Conservation (phyloP, 2,797 vertebrate genomes). For the Anas georgica region DNA sequence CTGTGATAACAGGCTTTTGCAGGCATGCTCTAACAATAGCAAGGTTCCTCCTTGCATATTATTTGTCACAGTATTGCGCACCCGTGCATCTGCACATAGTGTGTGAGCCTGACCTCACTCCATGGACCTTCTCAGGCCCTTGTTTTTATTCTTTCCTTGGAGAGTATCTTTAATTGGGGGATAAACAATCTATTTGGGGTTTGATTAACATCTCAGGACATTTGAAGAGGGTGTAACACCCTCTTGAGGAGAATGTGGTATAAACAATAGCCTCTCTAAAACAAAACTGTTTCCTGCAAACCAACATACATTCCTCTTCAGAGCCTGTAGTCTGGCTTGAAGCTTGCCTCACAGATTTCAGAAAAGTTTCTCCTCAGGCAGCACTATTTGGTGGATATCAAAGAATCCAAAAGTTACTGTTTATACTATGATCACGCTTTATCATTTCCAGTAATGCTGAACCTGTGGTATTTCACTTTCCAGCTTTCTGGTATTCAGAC, state of each 20-base stretch:
- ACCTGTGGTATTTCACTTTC: neutral
- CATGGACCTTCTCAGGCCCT: neutral
- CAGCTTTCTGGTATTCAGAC: neutral
- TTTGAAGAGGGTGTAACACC: neutral
- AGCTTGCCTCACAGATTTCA: neutral
- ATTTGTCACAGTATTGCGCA: neutral
- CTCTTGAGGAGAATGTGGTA: neutral
- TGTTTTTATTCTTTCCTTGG: neutral
- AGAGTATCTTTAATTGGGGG: neutral
- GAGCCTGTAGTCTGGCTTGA: neutral
- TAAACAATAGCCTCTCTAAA: neutral
- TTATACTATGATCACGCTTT: neutral
- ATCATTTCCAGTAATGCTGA: neutral
- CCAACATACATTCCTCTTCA: accelerated
- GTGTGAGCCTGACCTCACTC: neutral
- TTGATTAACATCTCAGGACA: accelerated
- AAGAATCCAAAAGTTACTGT: neutral
- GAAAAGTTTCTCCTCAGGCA: neutral
- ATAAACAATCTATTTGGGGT: neutral
- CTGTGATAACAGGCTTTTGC: neutral
- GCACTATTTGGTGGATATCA: neutral
- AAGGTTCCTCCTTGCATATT: neutral
- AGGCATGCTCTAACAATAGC: neutral
- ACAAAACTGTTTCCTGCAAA: neutral
- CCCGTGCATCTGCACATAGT: neutral